phyloP scores from a whole-genome alignment of 2,888 invertebrate species.

The Endomychus coccineus region DNA sequence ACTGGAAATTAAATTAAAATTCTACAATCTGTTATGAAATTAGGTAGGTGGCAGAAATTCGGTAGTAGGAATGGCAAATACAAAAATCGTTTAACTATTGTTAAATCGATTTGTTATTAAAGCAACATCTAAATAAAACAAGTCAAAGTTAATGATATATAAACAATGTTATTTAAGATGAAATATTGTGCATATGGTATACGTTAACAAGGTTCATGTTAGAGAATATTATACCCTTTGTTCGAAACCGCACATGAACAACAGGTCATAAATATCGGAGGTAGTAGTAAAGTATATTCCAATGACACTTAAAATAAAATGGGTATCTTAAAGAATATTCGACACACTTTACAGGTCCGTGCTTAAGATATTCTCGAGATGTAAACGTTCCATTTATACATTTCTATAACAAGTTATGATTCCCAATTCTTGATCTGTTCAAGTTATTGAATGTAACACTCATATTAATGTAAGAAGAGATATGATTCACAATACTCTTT shows the following conservation, averaged over 20 bases:
- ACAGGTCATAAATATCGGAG: constrained; percentile 42
- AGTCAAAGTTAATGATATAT: constrained; percentile 40
- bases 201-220: constrained; percentile 42
- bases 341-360: constrained; percentile 34
- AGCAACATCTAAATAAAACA: constrained; percentile 38
- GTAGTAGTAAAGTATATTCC: constrained; percentile 42
- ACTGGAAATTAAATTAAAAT: no score
- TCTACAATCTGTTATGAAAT: no score
- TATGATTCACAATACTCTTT: no score
- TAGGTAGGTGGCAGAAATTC: no score
- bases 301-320: constrained; percentile 42
- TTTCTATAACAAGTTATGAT: no score
- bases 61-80: constrained; percentile 7
- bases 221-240: constrained; percentile 41
- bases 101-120: constrained; percentile 35
- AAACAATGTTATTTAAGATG: constrained; percentile 44
- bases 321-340: constrained; percentile 42
- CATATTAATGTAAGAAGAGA: no score
- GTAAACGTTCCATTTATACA: no score
- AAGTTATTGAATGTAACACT: no score
- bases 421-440: no score
- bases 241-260: constrained; percentile 42
- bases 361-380: no score
- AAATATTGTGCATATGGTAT: constrained; percentile 40
- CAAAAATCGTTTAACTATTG: constrained; percentile 25